Evolutionary conservation across 1,140 invertebrate species (phyloP), one percentile per base, ranked within the genome.

Genomic region (Calephelis nemesis): DNA sequence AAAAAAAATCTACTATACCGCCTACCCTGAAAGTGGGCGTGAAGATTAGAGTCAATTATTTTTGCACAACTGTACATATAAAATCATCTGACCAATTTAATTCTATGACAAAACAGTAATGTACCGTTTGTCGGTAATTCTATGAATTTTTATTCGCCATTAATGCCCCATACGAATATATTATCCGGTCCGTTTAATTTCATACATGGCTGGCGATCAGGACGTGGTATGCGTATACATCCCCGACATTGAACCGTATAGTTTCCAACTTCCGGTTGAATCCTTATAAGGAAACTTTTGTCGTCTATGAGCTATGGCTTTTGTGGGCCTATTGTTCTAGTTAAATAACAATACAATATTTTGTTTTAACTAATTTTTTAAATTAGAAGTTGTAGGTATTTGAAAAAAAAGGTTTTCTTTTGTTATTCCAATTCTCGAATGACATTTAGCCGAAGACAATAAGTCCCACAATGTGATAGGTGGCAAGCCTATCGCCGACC

Each of bases 111-210:
- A 69, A 47, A 67, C 70, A 72, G 65, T 58, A 65, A 75, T 70
- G 66, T 76, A 83, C 84, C 80, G 79, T 83, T 84, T 66, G 62
- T 42, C 67, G 71, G 67, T 62, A 65, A 62, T 71, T 72, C 73
- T 47, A 69, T 87, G 85, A 87, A 89, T 87, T 87, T 85, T 89
- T 87, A 87, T 87, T 68, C 72, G 58, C 78, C 67, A 87, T 89
- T 87, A 78, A 82, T 82, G 74, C 79, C 79, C 75, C 68, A 68
- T 69, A 71, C 73, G 84, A 68, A 69, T 77, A 69, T 70, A 58
- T 79, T 77, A 77, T 86, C 85, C 84, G 84, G 81, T 82, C 80
- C 71, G 74, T 73, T 84, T 81, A 70, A 75, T 73, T 81, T 75
- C 74, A 77, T 69, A 75, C 70, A 73, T 78, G 74, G 69, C 48